Base-by-base conservation (phyloP, 2,888 invertebrate genomes). In the Podotricha telesiphe region DNA sequence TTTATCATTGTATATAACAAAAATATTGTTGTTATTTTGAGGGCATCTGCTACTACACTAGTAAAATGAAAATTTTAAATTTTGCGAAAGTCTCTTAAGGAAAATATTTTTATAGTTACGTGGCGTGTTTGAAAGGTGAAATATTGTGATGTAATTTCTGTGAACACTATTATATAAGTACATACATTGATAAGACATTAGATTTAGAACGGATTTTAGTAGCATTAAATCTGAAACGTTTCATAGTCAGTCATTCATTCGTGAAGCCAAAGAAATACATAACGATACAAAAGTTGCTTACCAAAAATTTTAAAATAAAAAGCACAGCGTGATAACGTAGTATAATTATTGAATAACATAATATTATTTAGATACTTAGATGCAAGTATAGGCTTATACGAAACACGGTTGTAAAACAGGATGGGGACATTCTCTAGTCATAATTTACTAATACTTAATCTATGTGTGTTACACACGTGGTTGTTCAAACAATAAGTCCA, bases 281-380 rank as follows among this genome's bases (percentile, higher is more conserved):
- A 58, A 47, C n/a, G 47, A 55, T 69, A 64, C 28, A 45, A 58
- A 40, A 47, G 37, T 63, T 63, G 66, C 69, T 66, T 67, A 45
- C 42, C 47, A 62, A 62, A 56, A 56, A 34, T 50, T 62, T 20
- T 34, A 66, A 62, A 66, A 40, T 56, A 59, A 70, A 34, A 65
- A 70, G 68, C 70, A 70, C 65, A 64, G 61, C 68, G 70, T 70
- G 70, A 70, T 70, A 70, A 67, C 13, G 56, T 69, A 69, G 59
- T 40, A 40, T 37, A 55, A 22, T 66, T 62, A 34, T 37, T 42
- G 22, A 34, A 17, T 63, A 55, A 37, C 55, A 45, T 45, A 45
- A 45, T 45, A 59, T 59, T 58, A 19, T 22, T 47, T 65, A 69
- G 45, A 58, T 37, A 48, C 13, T 34, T 48, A 61, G 37, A 28